Evolutionary conservation across 2,888 invertebrate species (phyloP).

Genomic region (Heliconius hortense): DNA sequence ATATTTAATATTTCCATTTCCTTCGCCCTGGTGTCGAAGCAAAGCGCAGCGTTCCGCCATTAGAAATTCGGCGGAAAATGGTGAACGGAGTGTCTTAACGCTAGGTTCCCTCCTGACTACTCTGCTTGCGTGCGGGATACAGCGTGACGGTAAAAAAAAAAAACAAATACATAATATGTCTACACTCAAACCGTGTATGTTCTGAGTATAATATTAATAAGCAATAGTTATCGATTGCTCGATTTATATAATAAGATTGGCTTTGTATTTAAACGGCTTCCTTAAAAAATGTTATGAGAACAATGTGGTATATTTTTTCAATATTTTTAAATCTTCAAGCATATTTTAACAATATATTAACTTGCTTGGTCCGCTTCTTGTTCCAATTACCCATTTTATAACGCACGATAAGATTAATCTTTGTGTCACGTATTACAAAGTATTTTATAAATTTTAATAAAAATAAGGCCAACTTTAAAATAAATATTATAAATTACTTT

Average conservation of each 20-base stretch:
- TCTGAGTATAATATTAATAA: not conserved
- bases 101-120: no score
- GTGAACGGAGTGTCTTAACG: no score
- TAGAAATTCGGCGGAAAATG: no score
- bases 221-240: constrained; percentile 14
- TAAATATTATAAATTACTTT: not conserved
- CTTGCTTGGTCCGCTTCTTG: constrained; percentile 25
- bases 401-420: constrained; percentile 45
- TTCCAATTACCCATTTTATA: constrained; percentile 45
- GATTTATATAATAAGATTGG: constrained; percentile 37
- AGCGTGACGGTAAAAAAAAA: no score
- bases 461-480: not conserved
- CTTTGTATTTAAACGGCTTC: constrained; percentile 36
- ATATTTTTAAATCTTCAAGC: not conserved
- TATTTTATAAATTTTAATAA: not conserved
- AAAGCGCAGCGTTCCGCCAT: no score
- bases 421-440: constrained; percentile 10
- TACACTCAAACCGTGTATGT: not conserved
- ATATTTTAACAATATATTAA: constrained; percentile 13
- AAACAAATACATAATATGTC: not conserved
- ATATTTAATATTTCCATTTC: no score
- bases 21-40: no score
- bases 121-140: no score
- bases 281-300: constrained; percentile 24
- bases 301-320: not conserved